Conservation (phyloP, 2,888 invertebrate genomes). For the Conistra vaccinii region DNA sequence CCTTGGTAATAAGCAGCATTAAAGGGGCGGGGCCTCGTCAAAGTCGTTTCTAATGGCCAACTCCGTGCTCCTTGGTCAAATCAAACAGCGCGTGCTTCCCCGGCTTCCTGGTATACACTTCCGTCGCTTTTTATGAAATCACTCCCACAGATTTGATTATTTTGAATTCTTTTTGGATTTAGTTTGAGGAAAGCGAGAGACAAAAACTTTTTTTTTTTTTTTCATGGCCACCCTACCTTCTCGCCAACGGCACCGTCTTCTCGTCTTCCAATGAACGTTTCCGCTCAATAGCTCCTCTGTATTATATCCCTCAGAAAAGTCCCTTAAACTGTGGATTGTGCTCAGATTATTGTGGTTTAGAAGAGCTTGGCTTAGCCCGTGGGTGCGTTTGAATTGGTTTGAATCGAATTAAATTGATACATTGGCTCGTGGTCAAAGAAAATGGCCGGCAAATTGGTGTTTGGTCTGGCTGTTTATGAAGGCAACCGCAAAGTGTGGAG, state of each 20-base stretch:
- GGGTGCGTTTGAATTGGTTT: slow-evolving; percentile 10
- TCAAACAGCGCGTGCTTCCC: too few relatives aligned
- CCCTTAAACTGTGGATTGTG: slow-evolving; percentile 34
- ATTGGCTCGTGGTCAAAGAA: neutral
- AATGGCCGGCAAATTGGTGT: neutral
- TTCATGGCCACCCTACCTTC: slow-evolving; percentile 11
- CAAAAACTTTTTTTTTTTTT: too few relatives aligned
- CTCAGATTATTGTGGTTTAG: slow-evolving; percentile 21
- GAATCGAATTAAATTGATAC: neutral
- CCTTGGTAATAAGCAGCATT: too few relatives aligned
- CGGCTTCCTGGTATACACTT: too few relatives aligned
- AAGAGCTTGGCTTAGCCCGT: neutral
- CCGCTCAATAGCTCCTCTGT: slow-evolving; percentile 56
- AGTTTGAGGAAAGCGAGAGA: too few relatives aligned
- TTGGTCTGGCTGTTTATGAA: neutral
- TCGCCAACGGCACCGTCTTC: slow-evolving; percentile 47
- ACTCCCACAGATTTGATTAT: too few relatives aligned
- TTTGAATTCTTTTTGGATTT: too few relatives aligned
- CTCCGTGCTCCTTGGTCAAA: too few relatives aligned
- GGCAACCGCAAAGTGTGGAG: neutral
- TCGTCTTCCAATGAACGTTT: slow-evolving; percentile 44
- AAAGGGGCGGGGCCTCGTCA: too few relatives aligned
- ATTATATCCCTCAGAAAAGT: slow-evolving; percentile 25
- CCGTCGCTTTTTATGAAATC: too few relatives aligned
- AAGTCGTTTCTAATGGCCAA: too few relatives aligned